Evolutionary conservation across 2,113 vertebrate species (phyloP), one percentile per base, ranked within the genome.

Genomic region (Lepisosteus osseus): DNA sequence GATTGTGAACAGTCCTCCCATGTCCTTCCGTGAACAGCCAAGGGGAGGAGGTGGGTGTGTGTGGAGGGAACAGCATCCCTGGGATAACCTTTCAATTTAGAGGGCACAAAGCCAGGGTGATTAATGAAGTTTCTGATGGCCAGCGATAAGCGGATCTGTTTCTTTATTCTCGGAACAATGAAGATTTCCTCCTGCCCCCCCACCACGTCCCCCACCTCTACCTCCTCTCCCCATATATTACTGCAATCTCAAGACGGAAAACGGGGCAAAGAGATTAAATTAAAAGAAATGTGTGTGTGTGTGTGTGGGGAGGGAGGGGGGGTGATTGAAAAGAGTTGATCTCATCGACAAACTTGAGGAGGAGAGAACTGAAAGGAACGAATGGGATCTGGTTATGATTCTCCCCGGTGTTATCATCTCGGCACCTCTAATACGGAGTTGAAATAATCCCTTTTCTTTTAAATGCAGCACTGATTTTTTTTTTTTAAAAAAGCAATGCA

Each of bases 41-140:
- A 92, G 92, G 89, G 87, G 89, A 88, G 85, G 63, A 42, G 63
- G 63, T 17, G 90, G 81, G 90, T 89, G 85, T 86, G 86, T 80
- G 84, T 82, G 77, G 86, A 84, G 84, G 89, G 78, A 86, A 85
- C 91, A 93, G 93, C 92, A 91, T 93, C 89, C 90, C 89, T 91
- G 89, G 87, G 92, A 93, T 94, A 93, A 94, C 92, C 93, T 94
- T 94, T 94, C 92, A 93, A 91, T 93, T 93, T 93, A 90, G 90
- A 91, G 91, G 92, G 91, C 93, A 94, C 88, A 93, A 94, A 94
- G 92, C 91, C 91, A 82, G 70, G 89, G 87, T 93, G 92, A 93
- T 94, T 94, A 94, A 93, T 94, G 93, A 94, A 93, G 92, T 94
- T 94, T 94, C 89, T 92, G 92, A 94, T 93, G 90, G 91, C 83